Base-by-base conservation (phyloP, 2,888 invertebrate genomes). In the Incurvaria masculella region DNA sequence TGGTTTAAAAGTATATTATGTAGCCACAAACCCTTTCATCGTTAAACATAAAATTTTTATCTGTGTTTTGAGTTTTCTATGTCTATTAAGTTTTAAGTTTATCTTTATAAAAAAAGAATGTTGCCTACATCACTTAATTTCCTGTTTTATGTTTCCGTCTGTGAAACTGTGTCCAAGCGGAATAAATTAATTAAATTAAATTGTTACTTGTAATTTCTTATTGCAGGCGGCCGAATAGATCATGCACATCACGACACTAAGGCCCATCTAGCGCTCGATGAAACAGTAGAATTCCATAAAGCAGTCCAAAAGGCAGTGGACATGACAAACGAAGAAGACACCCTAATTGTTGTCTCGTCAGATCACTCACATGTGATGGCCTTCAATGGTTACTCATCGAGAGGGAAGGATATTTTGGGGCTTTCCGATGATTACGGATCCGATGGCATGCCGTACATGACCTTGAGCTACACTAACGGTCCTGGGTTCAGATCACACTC, bases 361-460 rank as follows among this genome's bases (percentile, higher is more conserved):
- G 90, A 90, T 68, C 90, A 90, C 64, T 81, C 88, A 1, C 89
- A 90, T 63, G 83, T 84, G 1, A 82, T 91, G 80, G 70, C 81
- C 17, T 76, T 83, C 55, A 80, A 81, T 44, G 90, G 90, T 1
- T 90, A 90, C 65, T 78, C 86, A 5, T 64, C 63, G 16, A 74
- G 88, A 5, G 72, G 72, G 6, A 52, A 54, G 21, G 60, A 64
- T 49, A 64, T 73, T 42, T 61, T 66, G 39, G 63, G 64, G 4
- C 27, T 62, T 1, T 52, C 55, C 2, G 66, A 63, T 26, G 62
- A 64, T 18, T 69, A 71, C 41, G 69, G 62, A 33, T 62, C 60
- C 20, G 74, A 79, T 51, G 58, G 60, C 38, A 52, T 76, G 46
- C 79, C 79, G 0, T 83, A 81, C 59, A 66, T 82, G 42, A 84